Percentiles rank a stretch among this genome's conserved stretches.
These are phyloP conservation scores for Poecilus cupreus DNA, from an alignment of 2,888 invertebrate species.

Conservation along the genomic window DNA sequence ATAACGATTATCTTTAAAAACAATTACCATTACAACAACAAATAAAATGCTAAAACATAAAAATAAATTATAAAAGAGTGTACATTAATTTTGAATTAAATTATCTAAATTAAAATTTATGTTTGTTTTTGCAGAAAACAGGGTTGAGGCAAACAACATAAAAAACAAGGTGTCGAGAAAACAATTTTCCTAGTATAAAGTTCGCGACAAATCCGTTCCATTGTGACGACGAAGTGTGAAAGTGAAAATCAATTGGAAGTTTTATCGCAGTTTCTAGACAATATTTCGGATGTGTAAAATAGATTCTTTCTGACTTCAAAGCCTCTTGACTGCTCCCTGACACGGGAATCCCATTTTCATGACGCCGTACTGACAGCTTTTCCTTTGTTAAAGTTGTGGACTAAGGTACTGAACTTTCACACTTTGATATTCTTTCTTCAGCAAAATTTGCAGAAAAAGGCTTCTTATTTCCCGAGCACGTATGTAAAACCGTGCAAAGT, in stretches of 20 bases:
- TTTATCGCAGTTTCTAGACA: slow-evolving; percentile 41
- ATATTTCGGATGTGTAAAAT: slow-evolving; percentile 53
- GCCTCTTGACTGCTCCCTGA: slow-evolving; percentile 42
- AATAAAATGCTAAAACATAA: too few relatives aligned
- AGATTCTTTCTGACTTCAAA: slow-evolving; percentile 49
- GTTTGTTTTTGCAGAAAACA: too few relatives aligned
- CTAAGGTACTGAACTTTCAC: slow-evolving; percentile 25
- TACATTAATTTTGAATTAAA: too few relatives aligned
- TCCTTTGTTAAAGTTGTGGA: slow-evolving; percentile 35
- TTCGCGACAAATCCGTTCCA: neutral
- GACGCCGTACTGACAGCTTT: slow-evolving; percentile 51
- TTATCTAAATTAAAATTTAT: too few relatives aligned
- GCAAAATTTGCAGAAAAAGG: slow-evolving; percentile 28
- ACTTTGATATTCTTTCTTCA: neutral
- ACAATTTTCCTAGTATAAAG: neutral
- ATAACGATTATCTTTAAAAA: too few relatives aligned
- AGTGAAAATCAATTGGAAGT: slow-evolving; percentile 43
- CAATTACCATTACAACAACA: too few relatives aligned
- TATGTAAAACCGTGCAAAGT: neutral
- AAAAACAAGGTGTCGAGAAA: neutral
- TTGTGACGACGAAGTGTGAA: slow-evolving; percentile 4
- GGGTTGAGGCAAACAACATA: too few relatives aligned
- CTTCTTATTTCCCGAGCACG: neutral
- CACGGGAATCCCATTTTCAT: slow-evolving; percentile 51
- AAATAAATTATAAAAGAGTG: too few relatives aligned